Conservation (phyloP, 2,797 vertebrate species). For the Coregonus sp. region DNA sequence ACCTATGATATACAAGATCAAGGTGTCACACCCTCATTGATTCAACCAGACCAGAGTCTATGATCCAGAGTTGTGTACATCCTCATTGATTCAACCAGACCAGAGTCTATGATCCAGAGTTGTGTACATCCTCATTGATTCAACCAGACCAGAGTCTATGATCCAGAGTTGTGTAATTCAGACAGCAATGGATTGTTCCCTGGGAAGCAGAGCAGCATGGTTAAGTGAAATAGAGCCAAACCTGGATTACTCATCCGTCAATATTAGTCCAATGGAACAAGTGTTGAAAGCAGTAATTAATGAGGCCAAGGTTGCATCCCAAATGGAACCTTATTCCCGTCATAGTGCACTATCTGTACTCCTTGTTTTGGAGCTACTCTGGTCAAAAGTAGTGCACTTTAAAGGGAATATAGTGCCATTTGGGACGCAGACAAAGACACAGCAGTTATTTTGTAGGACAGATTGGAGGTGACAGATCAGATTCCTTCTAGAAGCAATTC, state of each 20-base stretch:
- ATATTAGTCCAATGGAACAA: slow-evolving; percentile 27
- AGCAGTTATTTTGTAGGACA: slow-evolving; percentile 9
- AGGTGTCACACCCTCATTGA: not conserved
- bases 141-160: not conserved
- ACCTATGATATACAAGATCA: not conserved
- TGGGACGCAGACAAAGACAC: too few species aligned
- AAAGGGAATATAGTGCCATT: too few species aligned
- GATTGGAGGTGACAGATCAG: not conserved
- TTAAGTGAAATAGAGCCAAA: slow-evolving; percentile 19
- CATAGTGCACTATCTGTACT: too few species aligned
- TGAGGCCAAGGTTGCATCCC: slow-evolving; percentile 6
- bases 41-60: not conserved
- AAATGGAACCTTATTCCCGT: too few species aligned
- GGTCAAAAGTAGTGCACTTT: too few species aligned
- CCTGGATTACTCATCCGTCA: slow-evolving; percentile 30
- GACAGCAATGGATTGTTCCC: not conserved
- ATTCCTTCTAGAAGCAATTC: not conserved
- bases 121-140: not conserved
- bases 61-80: too few species aligned
- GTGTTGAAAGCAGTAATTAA: slow-evolving; percentile 27
- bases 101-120: not conserved
- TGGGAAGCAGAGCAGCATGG: not conserved
- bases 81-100: not conserved
- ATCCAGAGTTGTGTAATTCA: not conserved
- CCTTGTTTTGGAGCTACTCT: too few species aligned